Percentiles rank a stretch among this genome's conserved stretches.
phyloP scores from a whole-genome alignment of 2,888 invertebrate genomes.

The Biston stratarius region DNA sequence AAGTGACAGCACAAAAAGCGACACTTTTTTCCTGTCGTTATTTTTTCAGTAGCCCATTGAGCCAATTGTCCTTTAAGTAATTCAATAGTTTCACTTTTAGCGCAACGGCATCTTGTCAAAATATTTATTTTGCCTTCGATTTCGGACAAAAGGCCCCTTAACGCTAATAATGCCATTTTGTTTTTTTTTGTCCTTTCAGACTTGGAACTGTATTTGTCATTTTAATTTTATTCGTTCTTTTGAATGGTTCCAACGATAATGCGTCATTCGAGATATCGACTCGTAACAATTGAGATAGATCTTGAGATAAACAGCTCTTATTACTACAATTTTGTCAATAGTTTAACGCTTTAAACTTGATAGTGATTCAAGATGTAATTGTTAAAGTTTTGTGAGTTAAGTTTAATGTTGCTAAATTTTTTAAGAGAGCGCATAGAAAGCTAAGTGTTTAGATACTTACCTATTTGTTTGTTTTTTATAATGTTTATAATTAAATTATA shows the following conservation, averaged over 20 bases:
- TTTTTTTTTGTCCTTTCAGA: slow-evolving; percentile 59
- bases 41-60: slow-evolving; percentile 47
- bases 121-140: slow-evolving; percentile 78
- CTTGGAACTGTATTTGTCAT: slow-evolving; percentile 73
- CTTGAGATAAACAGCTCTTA: slow-evolving; percentile 74
- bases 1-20: slow-evolving; percentile 19
- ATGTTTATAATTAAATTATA: too few species aligned
- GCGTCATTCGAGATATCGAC: slow-evolving; percentile 58
- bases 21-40: slow-evolving; percentile 34
- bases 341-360: slow-evolving; percentile 29
- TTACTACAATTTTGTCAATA: slow-evolving; percentile 57
- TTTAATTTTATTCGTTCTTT: slow-evolving; percentile 64
- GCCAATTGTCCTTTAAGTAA: slow-evolving; percentile 76
- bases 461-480: too few species aligned
- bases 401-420: too few species aligned
- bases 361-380: slow-evolving; percentile 2
- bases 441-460: too few species aligned
- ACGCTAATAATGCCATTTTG: slow-evolving; percentile 76
- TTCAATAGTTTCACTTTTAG: slow-evolving; percentile 66
- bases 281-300: slow-evolving; percentile 59
- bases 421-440: too few species aligned
- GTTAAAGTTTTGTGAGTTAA: neutral
- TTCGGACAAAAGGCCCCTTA: slow-evolving; percentile 72
- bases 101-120: slow-evolving; percentile 82
- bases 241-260: slow-evolving; percentile 42